Evolutionary conservation across 37 sponge, comb jelly and placozoan species (phyloP).

Genomic region (Oscarella lobularis): DNA sequence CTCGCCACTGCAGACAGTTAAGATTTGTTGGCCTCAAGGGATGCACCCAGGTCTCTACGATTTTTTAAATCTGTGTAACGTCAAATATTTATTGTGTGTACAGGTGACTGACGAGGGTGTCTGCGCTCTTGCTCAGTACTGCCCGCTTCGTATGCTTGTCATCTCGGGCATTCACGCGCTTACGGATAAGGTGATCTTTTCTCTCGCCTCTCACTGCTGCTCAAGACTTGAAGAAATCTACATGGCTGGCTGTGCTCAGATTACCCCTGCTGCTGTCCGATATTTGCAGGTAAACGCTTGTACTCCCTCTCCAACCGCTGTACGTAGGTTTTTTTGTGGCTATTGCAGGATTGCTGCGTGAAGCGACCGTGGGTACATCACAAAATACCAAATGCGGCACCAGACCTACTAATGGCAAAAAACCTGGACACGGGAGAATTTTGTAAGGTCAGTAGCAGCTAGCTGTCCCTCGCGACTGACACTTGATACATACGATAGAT

Average conservation of each 20-base stretch:
- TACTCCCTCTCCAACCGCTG: too few relatives aligned
- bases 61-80: not conserved
- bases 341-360: conserved; percentile 42
- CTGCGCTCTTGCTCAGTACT: conserved; percentile 40
- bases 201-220: conserved; percentile 53
- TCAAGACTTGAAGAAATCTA: conserved; percentile 41
- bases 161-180: conserved; percentile 45
- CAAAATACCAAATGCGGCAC: conserved; percentile 42
- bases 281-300: conserved; percentile 38
- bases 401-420: conserved; percentile 56
- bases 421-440: conserved; percentile 71
- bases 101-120: conserved; percentile 47
- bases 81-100: not conserved
- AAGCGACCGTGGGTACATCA: conserved; percentile 31
- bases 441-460: not conserved
- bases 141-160: conserved; percentile 36
- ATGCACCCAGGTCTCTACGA: conserved; percentile 9
- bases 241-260: conserved; percentile 56
- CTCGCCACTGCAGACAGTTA: conserved; percentile 32
- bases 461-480: too few relatives aligned
- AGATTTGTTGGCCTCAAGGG: conserved; percentile 36
- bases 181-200: conserved; percentile 54
- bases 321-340: not conserved
- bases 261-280: conserved; percentile 45
- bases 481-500: too few relatives aligned